Base-by-base conservation (phyloP, 2,113 vertebrate species). In the Pedionomus torquatus region DNA sequence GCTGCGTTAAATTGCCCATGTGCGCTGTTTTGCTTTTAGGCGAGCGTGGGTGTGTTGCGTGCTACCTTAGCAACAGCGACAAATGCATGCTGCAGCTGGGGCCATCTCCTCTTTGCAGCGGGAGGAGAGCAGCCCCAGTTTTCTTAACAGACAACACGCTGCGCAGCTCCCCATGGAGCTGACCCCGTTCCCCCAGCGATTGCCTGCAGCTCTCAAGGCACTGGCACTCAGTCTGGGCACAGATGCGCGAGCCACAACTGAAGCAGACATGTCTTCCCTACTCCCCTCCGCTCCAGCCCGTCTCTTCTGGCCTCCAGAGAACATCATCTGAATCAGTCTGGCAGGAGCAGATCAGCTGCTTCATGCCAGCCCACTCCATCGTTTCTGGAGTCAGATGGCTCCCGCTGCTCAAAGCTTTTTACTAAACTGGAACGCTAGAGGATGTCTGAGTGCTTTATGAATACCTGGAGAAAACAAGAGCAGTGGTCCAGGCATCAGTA, bases 11-110 rank as follows among this genome's bases (percentile, higher is more conserved):
- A 71, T 91, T 44, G 61, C 89, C 81, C 68, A 11, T 63, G 88
- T 0, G 17, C 1, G 5, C 90, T 25, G 74, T 86, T 83, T 90
- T 79, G 63, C 78, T 94, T 60, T 43, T 70, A 63, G 87, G 46
- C 64, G 52, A 26, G 77, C 9, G 89, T 93, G 97, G 97, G 96
- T 74, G 90, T 58, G 58, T n/a, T 90, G 5, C 2, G 3, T 68
- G 91, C 90, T 93, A 17, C 93, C 93, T 75, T 96, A 76, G 97
- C 96, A 97, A 97, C 97, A 30, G 91, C 3, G 25, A 69, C 33
- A 60, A 93, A 61, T 9, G 84, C 8, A 3, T 48, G 76, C 77
- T 37, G 87, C 93, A 97, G 97, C 92, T 94, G 84, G 51, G 95
- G 79, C 66, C 43, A 25, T 91, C 63, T 70, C 61, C 65, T 89